Evolutionary conservation across 1,140 invertebrate genomes (phyloP).

Genomic region (Holotrichia oblita): DNA sequence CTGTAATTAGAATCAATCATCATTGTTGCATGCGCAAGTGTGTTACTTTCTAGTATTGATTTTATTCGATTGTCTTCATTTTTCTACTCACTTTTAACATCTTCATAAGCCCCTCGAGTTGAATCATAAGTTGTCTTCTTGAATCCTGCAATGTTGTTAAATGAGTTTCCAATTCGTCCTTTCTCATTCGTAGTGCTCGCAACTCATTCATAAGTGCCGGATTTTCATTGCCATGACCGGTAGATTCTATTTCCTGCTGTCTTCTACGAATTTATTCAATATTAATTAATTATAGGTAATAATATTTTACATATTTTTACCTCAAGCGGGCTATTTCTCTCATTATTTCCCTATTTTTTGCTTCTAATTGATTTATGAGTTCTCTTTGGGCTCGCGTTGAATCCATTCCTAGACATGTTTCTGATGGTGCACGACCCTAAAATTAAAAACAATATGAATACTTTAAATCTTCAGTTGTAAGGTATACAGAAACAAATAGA

Average conservation of each 20-base stretch:
- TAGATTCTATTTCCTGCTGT: constrained; percentile 78
- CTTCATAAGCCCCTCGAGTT: constrained; percentile 96
- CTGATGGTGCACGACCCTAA: constrained; percentile 79
- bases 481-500: neutral
- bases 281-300: neutral
- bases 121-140: constrained; percentile 91
- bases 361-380: constrained; percentile 92
- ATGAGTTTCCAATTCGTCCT: constrained; percentile 94
- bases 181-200: constrained; percentile 86
- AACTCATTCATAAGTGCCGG: constrained; percentile 91
- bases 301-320: constrained; percentile 60
- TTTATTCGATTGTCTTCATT: too few species aligned
- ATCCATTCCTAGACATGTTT: constrained; percentile 79
- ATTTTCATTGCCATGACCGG: constrained; percentile 69
- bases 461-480: too few species aligned
- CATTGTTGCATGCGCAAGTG: too few species aligned
- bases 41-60: too few species aligned
- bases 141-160: constrained; percentile 93
- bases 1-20: too few species aligned
- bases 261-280: constrained; percentile 64
- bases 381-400: constrained; percentile 89
- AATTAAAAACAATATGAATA: neutral
- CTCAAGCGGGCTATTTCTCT: constrained; percentile 93
- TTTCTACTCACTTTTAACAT: constrained; percentile 82
- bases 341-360: constrained; percentile 98